These are phyloP conservation scores for Acanthochromis polyacanthus DNA, from an alignment of 2,113 vertebrate genomes.

Conservation along the genomic window DNA sequence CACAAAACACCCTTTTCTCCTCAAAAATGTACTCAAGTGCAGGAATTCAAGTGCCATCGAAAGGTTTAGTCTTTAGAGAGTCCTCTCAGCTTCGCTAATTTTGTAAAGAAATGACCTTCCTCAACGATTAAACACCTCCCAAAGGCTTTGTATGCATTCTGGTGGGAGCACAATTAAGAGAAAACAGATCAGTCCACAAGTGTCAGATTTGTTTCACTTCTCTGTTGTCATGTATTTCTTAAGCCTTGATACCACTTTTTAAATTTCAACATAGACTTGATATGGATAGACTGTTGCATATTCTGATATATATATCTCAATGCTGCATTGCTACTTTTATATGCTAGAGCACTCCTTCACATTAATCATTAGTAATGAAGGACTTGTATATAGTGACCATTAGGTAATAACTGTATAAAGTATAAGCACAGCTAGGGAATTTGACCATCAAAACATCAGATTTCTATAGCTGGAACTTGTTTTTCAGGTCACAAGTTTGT, in stretches of 20 bases:
- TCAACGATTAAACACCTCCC: not conserved
- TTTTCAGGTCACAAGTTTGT: too few species aligned
- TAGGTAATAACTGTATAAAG: too few species aligned
- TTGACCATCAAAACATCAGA: too few species aligned
- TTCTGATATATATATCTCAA: not conserved
- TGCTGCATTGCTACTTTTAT: not conserved
- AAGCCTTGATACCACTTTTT: not conserved
- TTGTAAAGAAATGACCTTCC: conserved; percentile 19
- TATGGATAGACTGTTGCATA: not conserved
- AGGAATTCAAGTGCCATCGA: not conserved
- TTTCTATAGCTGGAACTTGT: too few species aligned
- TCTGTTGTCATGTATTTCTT: not conserved
- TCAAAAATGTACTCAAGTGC: not conserved
- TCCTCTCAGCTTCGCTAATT: not conserved
- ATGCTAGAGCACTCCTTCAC: not conserved
- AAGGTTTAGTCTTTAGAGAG: conserved; percentile 9
- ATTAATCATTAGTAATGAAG: too few species aligned
- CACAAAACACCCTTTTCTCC: not conserved
- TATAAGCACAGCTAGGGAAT: too few species aligned
- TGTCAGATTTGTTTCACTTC: too few species aligned
- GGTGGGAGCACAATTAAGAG: not conserved
- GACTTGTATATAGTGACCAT: too few species aligned
- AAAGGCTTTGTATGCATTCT: not conserved
- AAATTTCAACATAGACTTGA: not conserved
- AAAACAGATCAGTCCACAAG: not conserved